Base-by-base conservation (phyloP, 2,797 vertebrate genomes). In the Synanceia verrucosa region DNA sequence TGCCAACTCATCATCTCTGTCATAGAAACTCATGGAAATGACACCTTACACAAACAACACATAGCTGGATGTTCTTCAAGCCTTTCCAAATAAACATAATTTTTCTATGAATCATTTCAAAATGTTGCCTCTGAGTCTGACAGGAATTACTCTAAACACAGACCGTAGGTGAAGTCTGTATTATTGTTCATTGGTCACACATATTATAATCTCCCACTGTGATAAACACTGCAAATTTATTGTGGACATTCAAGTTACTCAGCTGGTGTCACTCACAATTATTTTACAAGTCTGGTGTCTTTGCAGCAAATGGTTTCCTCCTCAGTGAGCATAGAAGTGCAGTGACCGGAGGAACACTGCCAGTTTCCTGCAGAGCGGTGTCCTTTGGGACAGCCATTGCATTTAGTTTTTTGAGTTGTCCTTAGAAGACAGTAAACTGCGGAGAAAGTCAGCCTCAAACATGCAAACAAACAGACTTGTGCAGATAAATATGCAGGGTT, bases 401-500 rank as follows among this genome's bases (percentile, higher is more conserved):
- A 24, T 37, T 62, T 36, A 26, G 31, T 14, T 48, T 62, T 47
- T 18, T 24, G 31, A 46, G 31, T 12, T 39, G 10, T 48, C 44
- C 44, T 48, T 26, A n/a, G 44, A 26, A 26, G 26, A 52, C 47
- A 16, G 34, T 51, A 12, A 8, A 41, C n/a, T 1, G 13, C 24
- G 21, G 36, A 19, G 26, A 37, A 50, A 63, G 9, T 64, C 33
- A 29, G 26, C 47, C 12, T 39, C 47, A 52, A 34, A 51, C 24
- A 63, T 63, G 12, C 26, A 50, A 63, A 63, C 46, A 63, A 51
- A 63, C 18, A 11, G 0, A 2, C 34, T 50, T n/a, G 31, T 12
- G 29, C 44, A 34, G 18, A 51, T 51, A 28, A 48, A 63, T 36
- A 63, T 63, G 11, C 60, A 28, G 33, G 29, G 33, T 50, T 63